Conservation (phyloP, 2,797 vertebrate genomes). For the Hylomyscus alleni region DNA sequence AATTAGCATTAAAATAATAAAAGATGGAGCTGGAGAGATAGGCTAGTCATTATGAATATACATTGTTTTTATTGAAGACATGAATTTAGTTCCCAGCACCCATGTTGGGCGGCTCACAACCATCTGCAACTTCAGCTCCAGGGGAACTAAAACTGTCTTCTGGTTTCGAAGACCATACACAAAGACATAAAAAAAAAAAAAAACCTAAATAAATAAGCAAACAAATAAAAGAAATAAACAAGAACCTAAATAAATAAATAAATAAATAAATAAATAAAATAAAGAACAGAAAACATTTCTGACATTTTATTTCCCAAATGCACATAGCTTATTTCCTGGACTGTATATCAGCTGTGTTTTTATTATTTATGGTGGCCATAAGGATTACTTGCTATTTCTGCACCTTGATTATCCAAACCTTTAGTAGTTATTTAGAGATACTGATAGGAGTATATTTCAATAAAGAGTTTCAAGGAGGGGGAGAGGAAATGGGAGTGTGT, state of each 20-base stretch:
- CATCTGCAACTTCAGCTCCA: not conserved
- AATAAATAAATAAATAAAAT: not conserved
- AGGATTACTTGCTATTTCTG: conserved; percentile 32
- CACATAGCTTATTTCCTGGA: not conserved
- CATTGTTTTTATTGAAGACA: not conserved
- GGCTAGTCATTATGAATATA: not conserved
- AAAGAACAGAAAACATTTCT: not conserved
- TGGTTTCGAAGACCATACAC: not conserved
- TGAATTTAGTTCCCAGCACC: not conserved
- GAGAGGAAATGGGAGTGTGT: not conserved
- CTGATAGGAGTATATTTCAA: not conserved
- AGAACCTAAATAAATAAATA: not conserved
- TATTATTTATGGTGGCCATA: conserved; percentile 1
- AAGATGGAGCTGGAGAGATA: not conserved
- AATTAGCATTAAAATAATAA: conserved; percentile 4
- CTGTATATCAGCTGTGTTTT: not conserved
- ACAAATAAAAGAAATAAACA: not conserved
- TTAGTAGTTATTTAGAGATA: not conserved
- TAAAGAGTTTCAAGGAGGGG: not conserved
- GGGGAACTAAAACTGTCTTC: not conserved
- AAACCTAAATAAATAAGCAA: not conserved
- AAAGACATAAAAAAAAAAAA: not conserved
- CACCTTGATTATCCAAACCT: conserved; percentile 3
- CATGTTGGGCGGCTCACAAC: not conserved
- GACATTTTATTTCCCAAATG: conserved; percentile 19